Percentiles rank a stretch among this genome's conserved stretches.
phyloP scores from a whole-genome alignment of 2,888 invertebrate species.

The Drosophila mercatorum region DNA sequence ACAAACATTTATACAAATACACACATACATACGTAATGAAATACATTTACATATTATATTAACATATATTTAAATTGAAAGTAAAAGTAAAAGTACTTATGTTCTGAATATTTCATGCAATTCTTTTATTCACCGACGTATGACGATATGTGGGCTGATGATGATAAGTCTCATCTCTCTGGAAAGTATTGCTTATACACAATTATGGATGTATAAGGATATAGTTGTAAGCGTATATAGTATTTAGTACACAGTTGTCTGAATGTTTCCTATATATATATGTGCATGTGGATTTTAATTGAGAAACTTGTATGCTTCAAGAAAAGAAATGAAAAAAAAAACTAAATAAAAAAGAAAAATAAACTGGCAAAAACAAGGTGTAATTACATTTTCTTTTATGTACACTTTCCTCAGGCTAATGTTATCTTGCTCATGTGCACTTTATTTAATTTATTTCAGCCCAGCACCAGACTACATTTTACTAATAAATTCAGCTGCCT shows the following conservation, averaged over 20 bases:
- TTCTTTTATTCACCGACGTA: constrained; percentile 38
- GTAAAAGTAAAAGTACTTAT: constrained; percentile 47
- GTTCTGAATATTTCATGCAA: constrained; percentile 49
- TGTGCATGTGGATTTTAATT: constrained; percentile 60
- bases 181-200: neutral
- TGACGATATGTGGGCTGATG: neutral
- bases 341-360: constrained; percentile 36
- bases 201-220: constrained; percentile 12
- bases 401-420: neutral
- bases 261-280: constrained; percentile 45
- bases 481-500: neutral
- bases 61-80: constrained; percentile 45
- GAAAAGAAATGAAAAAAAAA: constrained; percentile 41
- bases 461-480: neutral
- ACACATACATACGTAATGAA: constrained; percentile 48
- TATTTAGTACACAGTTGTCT: constrained; percentile 49
- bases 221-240: constrained; percentile 26
- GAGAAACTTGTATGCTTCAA: constrained; percentile 66
- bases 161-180: neutral
- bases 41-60: constrained; percentile 56
- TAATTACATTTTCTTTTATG: neutral
- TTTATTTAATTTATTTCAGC: neutral
- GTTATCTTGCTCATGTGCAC: neutral
- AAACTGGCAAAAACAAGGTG: constrained; percentile 26
- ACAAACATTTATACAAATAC: constrained; percentile 28